A percentile compares a stretch with the other conserved stretches of the same genome.
phyloP scores from a whole-genome alignment of 2,113 vertebrate genomes.

The Motacilla tschutschensis region DNA sequence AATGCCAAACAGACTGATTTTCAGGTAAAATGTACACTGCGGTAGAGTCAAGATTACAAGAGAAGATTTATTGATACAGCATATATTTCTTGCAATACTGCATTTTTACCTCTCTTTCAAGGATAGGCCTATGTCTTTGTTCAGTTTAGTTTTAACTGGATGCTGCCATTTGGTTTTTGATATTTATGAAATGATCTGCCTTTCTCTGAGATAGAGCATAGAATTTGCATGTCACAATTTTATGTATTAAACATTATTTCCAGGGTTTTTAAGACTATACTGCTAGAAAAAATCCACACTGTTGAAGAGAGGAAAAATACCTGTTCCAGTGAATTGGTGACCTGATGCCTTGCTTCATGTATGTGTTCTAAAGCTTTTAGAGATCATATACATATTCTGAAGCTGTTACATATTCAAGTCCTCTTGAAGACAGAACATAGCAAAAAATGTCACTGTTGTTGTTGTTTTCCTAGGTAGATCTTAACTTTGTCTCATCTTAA shows the following conservation, averaged over 20 bases:
- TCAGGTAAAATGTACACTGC: slow-evolving; percentile 60
- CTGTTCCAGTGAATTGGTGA: background rate
- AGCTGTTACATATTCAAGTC: slow-evolving; percentile 1
- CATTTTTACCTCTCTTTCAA: slow-evolving; percentile 53
- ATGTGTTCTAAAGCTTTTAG: slow-evolving; percentile 8
- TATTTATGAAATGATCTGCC: slow-evolving; percentile 18
- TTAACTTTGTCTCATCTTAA: background rate
- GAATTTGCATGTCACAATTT: slow-evolving; percentile 21
- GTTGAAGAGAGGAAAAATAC: background rate
- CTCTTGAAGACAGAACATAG: slow-evolving; percentile 8
- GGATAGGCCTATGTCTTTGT: background rate
- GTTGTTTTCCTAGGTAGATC: background rate
- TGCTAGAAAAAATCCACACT: slow-evolving; percentile 7
- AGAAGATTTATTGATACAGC: slow-evolving; percentile 55
- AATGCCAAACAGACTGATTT: slow-evolving; percentile 74
- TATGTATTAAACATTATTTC: background rate
- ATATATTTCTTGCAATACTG: slow-evolving; percentile 29
- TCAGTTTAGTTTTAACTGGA: slow-evolving; percentile 38
- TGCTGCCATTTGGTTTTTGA: slow-evolving; percentile 19
- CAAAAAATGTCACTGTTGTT: background rate
- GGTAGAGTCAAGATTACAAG: slow-evolving; percentile 67
- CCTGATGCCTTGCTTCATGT: background rate
- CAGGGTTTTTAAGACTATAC: slow-evolving; percentile 36
- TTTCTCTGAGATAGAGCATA: slow-evolving; percentile 6
- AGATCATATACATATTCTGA: background rate